phyloP scores from a whole-genome alignment of 2,113 vertebrate species.

The Nipponia nippon region DNA sequence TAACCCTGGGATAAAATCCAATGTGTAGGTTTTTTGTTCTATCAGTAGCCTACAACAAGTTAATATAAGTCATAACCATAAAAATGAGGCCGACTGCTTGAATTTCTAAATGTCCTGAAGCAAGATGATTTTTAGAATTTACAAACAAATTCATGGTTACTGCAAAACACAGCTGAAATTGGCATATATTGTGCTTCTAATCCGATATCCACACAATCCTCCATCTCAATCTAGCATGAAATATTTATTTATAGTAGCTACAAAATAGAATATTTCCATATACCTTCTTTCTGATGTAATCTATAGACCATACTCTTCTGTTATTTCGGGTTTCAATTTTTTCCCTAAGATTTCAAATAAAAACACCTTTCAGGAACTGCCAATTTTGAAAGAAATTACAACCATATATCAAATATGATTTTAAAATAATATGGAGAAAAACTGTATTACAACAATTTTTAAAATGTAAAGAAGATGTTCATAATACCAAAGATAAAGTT shows the following conservation, averaged over 20 bases:
- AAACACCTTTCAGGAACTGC: neutral
- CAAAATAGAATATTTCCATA: neutral
- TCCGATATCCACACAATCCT: neutral
- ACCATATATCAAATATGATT: neutral
- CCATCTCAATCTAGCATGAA: neutral
- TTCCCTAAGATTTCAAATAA: neutral
- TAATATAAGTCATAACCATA: neutral
- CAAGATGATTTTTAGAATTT: neutral
- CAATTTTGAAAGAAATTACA: neutral
- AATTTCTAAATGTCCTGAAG: neutral
- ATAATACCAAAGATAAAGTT: neutral
- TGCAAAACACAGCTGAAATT: neutral
- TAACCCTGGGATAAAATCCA: neutral
- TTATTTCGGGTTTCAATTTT: neutral
- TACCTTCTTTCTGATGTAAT: neutral
- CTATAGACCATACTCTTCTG: neutral
- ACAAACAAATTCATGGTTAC: neutral
- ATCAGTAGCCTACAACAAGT: neutral
- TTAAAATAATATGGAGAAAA: neutral
- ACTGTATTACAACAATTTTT: neutral
- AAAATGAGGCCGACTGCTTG: neutral
- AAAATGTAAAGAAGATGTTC: neutral
- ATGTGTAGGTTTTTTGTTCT: neutral
- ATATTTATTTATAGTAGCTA: neutral
- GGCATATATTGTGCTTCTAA: neutral